Base-by-base conservation (phyloP, 37 sponge, comb jelly and placozoan species). In the Halisarca cf. caerulea region DNA sequence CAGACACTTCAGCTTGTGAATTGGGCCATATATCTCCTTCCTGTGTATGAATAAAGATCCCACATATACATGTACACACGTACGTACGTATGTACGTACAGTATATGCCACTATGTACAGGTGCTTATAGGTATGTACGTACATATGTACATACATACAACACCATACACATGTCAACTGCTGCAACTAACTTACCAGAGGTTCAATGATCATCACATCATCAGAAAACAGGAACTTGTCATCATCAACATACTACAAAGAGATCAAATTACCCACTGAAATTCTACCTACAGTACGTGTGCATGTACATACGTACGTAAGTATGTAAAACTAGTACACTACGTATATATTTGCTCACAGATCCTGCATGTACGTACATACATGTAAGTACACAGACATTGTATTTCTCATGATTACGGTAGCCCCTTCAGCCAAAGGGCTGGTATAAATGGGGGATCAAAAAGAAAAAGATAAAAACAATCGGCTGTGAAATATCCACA, bases 1-100 rank as follows among this genome's bases (percentile, higher is more conserved):
- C 81, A 40, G 91, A 92, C 14, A 98, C 78, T 27, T 92, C 93
- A 25, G 95, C 91, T 51, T 91, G 87, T 9, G 99, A 90, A 61
- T 98, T 94, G 39, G 99, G 99, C 99, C 99, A 98, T 20, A 98
- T 87, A 21, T 97, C 98, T 44, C 98, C 98, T 45, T 95, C 96
- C 94, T 92, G 59, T n/a, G 5, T 3, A 72, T 37, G n/a, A 20
- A 78, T n/a, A 82, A 15, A 82, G n/a, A n/a, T 28, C 24, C 6
- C 24, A 7, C 62, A 60, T 28, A 14, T 47, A 47, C 11, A 47
- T 47, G 51, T 47, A 47, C 51, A 14, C 6, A 47, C 11, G 11
- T 47, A 47, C 51, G 51, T 36, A 69, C 38, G 71, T 20, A 28
- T 5, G 27, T 36, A 27, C 62, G n/a, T n/a, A n/a, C n/a, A n/a